Percentiles rank a stretch among this genome's conserved stretches.
Conservation (phyloP, 2,797 vertebrate species). For the Gadopsis bispinosus region DNA sequence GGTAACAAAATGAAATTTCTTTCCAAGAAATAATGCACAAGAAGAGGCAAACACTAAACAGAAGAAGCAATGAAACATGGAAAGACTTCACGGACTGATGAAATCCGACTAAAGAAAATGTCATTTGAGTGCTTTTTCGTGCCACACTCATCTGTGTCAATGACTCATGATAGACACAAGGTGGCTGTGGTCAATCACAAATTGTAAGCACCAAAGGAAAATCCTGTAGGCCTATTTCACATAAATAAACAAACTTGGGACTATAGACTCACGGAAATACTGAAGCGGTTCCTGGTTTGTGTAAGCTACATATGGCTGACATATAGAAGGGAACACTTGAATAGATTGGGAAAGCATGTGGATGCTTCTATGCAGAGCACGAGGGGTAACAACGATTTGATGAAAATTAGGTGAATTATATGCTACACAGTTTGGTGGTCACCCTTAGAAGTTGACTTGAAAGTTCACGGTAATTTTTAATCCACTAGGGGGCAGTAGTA, state of each 20-base stretch:
- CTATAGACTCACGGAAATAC: not conserved
- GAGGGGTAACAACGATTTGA: not conserved
- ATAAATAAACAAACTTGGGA: conserved; percentile 10
- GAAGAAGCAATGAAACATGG: conserved; percentile 14
- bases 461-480: not conserved
- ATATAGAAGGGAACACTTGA: conserved; percentile 12
- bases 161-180: not conserved
- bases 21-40: conserved; percentile 90
- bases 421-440: not conserved
- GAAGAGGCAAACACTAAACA: not conserved
- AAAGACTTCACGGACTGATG: conserved; percentile 5
- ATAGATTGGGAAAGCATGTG: not conserved
- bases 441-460: not conserved
- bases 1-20: conserved; percentile 98
- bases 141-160: not conserved
- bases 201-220: not conserved
- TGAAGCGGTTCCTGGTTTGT: not conserved
- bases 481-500: conserved; percentile 75
- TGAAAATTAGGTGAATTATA: not conserved
- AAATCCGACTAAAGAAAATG: not conserved
- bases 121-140: not conserved
- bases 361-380: not conserved
- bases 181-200: not conserved
- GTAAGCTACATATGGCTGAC: not conserved
- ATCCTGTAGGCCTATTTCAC: conserved; percentile 26